Conservation (phyloP, 2,797 vertebrate species). For the Bradypodion pumilum region DNA sequence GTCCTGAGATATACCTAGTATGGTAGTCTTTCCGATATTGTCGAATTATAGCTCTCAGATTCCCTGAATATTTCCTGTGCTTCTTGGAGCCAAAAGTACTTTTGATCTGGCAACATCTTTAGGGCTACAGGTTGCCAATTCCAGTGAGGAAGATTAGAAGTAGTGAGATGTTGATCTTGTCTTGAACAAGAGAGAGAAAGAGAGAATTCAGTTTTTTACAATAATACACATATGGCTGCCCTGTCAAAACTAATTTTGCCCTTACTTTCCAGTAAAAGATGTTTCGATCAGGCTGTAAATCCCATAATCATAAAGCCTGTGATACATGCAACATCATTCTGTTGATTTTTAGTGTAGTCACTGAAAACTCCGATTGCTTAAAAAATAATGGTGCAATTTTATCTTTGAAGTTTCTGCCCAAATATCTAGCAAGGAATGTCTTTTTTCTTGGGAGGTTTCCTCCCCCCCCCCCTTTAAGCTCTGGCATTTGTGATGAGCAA, state of each 20-base stretch:
- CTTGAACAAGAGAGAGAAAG: neutral
- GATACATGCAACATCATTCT: neutral
- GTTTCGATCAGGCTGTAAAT: neutral
- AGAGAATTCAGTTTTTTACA: neutral
- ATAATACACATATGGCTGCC: neutral
- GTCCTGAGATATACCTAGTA: too few relatives aligned
- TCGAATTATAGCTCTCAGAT: neutral
- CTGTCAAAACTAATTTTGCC: neutral
- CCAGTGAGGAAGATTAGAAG: neutral
- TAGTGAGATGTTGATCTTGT: neutral
- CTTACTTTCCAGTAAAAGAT: neutral
- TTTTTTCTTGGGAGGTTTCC: constrained; percentile 35
- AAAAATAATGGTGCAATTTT: constrained; percentile 18
- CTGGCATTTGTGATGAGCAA: constrained; percentile 54
- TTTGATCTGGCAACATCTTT: neutral
- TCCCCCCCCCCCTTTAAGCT: constrained; percentile 21
- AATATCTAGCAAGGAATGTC: constrained; percentile 15
- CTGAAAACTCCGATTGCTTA: constrained; percentile 35
- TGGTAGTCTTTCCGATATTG: too few relatives aligned
- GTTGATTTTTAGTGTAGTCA: constrained; percentile 3
- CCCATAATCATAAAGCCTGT: neutral
- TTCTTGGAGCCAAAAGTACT: neutral
- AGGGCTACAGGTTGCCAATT: neutral
- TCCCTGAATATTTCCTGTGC: neutral
- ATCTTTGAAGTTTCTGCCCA: constrained; percentile 24